Evolutionary conservation across 2,113 vertebrate species (phyloP).

Genomic region (Echinops telfairi): DNA sequence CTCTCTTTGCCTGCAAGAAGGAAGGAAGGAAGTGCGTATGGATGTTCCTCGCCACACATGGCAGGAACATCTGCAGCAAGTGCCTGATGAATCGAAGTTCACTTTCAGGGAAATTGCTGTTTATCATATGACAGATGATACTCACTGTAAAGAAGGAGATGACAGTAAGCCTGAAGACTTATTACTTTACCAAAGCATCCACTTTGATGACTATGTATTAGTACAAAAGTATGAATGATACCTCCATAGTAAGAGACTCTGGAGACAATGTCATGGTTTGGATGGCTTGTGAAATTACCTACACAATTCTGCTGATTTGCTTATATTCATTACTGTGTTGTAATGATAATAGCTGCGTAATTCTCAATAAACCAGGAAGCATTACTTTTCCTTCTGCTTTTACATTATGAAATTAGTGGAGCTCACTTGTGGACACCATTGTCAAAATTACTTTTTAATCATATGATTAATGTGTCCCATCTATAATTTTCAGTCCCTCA

Average conservation of each 20-base stretch:
- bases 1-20: not conserved
- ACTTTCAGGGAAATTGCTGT: constrained; percentile 6
- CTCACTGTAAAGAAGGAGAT: not conserved
- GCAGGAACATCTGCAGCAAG: not conserved
- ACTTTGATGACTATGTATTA: not conserved
- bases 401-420: not conserved
- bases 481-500: not conserved
- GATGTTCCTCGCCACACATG: not conserved
- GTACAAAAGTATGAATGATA: not conserved
- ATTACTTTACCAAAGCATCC: not conserved
- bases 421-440: not conserved
- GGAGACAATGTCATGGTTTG: not conserved
- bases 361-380: not conserved
- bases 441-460: constrained; percentile 36
- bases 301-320: not conserved
- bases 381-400: not conserved
- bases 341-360: not conserved
- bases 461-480: not conserved
- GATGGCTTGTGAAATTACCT: not conserved
- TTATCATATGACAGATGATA: not conserved
- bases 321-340: not conserved
- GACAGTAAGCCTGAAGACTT: constrained; percentile 1
- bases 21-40: not conserved
- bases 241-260: not conserved
- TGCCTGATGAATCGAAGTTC: not conserved